These are phyloP conservation scores for Alloscopus bannaensis DNA, from an alignment of 2,888 invertebrate species.

Conservation along the genomic window DNA sequence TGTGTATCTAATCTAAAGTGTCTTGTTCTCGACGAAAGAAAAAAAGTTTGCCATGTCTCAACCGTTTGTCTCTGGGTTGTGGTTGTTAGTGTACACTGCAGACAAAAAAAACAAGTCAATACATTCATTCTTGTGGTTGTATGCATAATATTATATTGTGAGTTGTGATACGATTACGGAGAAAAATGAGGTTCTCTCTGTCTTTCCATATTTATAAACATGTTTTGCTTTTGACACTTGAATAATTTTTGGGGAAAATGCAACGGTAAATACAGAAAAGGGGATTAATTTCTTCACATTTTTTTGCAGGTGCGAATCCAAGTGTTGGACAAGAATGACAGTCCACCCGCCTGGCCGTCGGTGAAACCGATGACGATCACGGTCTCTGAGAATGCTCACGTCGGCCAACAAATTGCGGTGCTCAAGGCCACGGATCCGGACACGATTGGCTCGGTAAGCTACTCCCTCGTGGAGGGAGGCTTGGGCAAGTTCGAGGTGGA, in stretches of 20 bases:
- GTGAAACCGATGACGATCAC: slow-evolving; percentile 84
- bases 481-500: slow-evolving; percentile 82
- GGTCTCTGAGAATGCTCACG: slow-evolving; percentile 90
- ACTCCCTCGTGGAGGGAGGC: slow-evolving; percentile 80
- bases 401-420: slow-evolving; percentile 86
- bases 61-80: too few relatives aligned
- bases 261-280: too few relatives aligned
- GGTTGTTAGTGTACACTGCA: slow-evolving; percentile 75
- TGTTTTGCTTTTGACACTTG: slow-evolving; percentile 24
- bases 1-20: slow-evolving; percentile 47
- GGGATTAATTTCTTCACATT: slow-evolving; percentile 17
- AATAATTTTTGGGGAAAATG: not conserved
- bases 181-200: slow-evolving; percentile 41
- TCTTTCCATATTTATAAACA: slow-evolving; percentile 44
- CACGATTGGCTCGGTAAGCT: slow-evolving; percentile 86
- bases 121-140: slow-evolving; percentile 74
- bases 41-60: too few relatives aligned
- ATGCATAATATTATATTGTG: slow-evolving; percentile 29
- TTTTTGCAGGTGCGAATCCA: slow-evolving; percentile 69
- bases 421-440: slow-evolving; percentile 90
- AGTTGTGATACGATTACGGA: too few relatives aligned
- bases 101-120: slow-evolving; percentile 90
- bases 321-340: slow-evolving; percentile 91
- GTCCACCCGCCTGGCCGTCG: slow-evolving; percentile 92
- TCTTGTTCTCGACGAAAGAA: slow-evolving; percentile 50